phyloP scores from a whole-genome alignment of 2,888 invertebrate genomes.

The Tipula lateralis region DNA sequence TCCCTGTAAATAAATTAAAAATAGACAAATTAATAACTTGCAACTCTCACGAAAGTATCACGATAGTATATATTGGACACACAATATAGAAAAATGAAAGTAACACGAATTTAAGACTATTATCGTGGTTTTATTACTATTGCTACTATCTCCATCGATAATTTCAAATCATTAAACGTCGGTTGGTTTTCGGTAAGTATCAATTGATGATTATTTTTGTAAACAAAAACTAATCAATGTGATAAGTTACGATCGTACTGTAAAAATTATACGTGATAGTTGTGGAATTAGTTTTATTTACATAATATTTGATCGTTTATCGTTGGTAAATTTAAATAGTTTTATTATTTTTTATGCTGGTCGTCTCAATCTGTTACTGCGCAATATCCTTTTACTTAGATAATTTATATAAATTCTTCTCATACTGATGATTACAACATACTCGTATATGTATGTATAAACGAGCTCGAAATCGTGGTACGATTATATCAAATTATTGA shows the following conservation, averaged over 20 bases:
- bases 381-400: background rate
- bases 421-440: background rate
- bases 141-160: background rate
- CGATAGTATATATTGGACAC: background rate
- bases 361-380: background rate
- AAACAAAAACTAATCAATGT: background rate
- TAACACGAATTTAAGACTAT: background rate
- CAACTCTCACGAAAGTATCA: background rate
- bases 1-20: constrained; percentile 24
- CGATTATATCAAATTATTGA: background rate
- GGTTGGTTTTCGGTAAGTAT: background rate
- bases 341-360: background rate
- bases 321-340: background rate
- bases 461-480: too few relatives aligned
- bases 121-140: background rate
- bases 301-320: background rate
- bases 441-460: background rate
- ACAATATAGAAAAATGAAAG: background rate
- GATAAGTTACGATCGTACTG: background rate
- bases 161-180: background rate
- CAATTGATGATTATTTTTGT: background rate
- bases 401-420: background rate
- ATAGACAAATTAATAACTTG: background rate
- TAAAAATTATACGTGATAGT: background rate
- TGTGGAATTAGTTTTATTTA: background rate